Evolutionary conservation across 1,140 invertebrate genomes (phyloP).

Genomic region (Nomia melanderi): DNA sequence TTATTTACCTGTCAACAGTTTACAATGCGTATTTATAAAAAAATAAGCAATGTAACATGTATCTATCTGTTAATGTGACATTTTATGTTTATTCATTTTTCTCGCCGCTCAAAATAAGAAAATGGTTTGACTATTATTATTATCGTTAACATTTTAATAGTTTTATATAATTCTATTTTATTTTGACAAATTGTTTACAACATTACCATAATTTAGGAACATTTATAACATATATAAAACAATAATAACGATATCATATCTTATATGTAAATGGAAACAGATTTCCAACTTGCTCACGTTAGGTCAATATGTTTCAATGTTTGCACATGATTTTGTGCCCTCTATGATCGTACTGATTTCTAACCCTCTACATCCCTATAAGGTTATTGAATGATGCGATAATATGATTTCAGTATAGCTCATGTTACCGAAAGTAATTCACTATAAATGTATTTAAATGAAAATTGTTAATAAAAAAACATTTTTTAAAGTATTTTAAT

Average conservation of each 20-base stretch:
- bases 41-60: not conserved
- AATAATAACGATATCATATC: not conserved
- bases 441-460: not conserved
- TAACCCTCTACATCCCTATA: not conserved
- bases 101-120: not conserved
- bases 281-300: not conserved
- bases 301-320: not conserved
- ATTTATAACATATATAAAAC: not conserved
- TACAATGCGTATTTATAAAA: not conserved
- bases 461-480: not conserved
- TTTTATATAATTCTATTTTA: not conserved
- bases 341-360: not conserved
- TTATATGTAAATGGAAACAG: not conserved
- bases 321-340: not conserved
- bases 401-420: too few species aligned
- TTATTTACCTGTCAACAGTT: slow-evolving; percentile 3
- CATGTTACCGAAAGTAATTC: too few species aligned
- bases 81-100: not conserved
- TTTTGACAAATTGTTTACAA: not conserved
- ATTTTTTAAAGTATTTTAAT: not conserved
- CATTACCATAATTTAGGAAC: too few species aligned
- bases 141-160: not conserved
- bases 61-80: not conserved
- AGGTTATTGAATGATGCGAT: not conserved
- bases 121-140: not conserved